These are phyloP conservation scores for Phorcus lineatus DNA, from an alignment of 2,888 invertebrate genomes.

Conservation along the genomic window DNA sequence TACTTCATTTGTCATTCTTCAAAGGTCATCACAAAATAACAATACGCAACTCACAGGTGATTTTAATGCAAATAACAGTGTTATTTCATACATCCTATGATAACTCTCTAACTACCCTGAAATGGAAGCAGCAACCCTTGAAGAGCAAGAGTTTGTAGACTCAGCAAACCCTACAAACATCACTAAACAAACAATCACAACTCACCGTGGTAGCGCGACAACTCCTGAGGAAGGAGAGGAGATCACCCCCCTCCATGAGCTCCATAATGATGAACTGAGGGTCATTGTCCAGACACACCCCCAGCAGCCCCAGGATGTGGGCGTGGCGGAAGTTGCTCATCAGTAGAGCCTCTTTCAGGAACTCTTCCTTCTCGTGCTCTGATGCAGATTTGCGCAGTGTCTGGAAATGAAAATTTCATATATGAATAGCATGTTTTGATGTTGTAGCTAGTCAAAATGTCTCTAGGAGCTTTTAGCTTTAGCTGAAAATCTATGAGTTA, in stretches of 20 bases:
- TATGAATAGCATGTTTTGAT: no score
- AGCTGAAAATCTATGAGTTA: no score
- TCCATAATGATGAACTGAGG: constrained; percentile 96
- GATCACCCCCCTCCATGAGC: constrained; percentile 97
- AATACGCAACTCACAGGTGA: no score
- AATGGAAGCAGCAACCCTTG: no score
- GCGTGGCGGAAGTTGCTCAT: constrained; percentile 98
- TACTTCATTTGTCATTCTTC: no score
- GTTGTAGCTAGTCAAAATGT: neutral
- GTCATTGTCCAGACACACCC: constrained; percentile 95
- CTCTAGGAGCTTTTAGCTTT: neutral
- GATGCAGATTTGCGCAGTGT: constrained; percentile 93
- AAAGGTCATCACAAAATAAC: no score
- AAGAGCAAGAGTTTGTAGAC: no score
- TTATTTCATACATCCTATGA: no score
- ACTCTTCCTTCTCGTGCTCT: constrained; percentile 92
- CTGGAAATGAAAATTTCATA: constrained; percentile 75
- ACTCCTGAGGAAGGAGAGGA: constrained; percentile 90
- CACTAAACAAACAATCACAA: constrained; percentile 16
- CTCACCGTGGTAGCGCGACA: constrained; percentile 85
- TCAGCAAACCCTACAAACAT: no score
- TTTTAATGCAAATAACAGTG: no score
- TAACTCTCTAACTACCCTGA: no score
- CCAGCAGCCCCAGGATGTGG: constrained; percentile 93
- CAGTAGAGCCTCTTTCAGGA: constrained; percentile 95